Conservation (phyloP, 2,113 vertebrate species). For the Prunella himalayana region DNA sequence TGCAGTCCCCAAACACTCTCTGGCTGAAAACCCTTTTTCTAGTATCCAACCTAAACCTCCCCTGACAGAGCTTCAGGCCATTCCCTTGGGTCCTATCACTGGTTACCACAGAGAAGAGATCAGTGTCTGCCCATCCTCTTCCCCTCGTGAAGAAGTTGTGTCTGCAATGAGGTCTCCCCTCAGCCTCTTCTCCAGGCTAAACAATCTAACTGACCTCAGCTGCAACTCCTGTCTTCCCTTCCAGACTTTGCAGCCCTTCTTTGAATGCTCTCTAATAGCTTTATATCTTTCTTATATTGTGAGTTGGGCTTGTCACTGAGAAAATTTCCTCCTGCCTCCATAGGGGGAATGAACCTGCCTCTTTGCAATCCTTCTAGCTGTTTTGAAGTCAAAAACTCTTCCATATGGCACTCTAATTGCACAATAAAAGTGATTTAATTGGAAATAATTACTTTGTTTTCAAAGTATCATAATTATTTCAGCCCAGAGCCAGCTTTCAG, state of each 20-base stretch:
- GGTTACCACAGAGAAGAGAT: neutral
- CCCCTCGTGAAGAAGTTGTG: neutral
- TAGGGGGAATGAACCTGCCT: neutral
- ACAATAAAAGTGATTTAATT: conserved; percentile 22
- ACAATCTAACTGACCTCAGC: neutral
- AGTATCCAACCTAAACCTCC: neutral
- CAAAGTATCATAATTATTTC: neutral
- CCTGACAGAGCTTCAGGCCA: no score
- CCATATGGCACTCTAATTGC: conserved; percentile 11
- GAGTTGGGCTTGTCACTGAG: neutral
- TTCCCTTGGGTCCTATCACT: neutral
- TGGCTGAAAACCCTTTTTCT: neutral
- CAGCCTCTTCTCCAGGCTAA: neutral
- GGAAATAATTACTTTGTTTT: conserved; percentile 34
- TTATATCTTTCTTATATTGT: neutral
- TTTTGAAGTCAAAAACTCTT: neutral
- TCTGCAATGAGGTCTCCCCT: neutral
- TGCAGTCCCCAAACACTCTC: neutral
- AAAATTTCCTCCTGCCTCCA: neutral
- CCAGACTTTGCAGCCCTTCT: neutral
- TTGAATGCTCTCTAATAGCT: neutral
- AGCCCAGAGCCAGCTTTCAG: neutral
- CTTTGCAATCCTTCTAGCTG: neutral
- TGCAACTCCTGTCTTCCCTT: neutral
- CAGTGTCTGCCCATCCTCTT: neutral